Conservation (phyloP, 2,113 vertebrate genomes). For the Passer domesticus region DNA sequence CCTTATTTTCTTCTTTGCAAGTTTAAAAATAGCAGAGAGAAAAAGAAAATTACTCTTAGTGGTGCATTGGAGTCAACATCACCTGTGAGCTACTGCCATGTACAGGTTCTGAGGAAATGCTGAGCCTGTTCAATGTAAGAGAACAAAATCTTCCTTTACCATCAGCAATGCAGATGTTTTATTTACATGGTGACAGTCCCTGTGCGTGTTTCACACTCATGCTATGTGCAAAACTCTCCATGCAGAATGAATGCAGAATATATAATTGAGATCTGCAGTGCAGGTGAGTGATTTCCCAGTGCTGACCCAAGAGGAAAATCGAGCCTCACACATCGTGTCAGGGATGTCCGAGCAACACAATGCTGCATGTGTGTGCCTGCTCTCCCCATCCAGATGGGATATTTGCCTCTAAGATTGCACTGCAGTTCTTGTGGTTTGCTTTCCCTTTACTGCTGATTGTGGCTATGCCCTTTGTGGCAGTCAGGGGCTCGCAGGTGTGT, state of each 20-base stretch:
- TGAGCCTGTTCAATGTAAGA: background rate
- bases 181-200: background rate
- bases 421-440: background rate
- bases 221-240: background rate
- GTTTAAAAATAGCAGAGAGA: slow-evolving; percentile 35
- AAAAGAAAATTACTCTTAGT: background rate
- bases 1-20: slow-evolving; percentile 52
- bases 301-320: background rate
- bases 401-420: background rate
- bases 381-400: background rate
- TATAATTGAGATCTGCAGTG: slow-evolving; percentile 50
- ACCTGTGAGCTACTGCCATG: background rate
- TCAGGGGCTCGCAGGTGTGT: background rate
- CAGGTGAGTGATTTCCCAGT: slow-evolving; percentile 45
- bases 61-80: background rate
- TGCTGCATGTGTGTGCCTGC: background rate
- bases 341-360: background rate
- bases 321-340: background rate
- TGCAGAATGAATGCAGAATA: slow-evolving; percentile 46
- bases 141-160: background rate
- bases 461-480: background rate
- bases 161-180: slow-evolving; percentile 38
- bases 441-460: background rate
- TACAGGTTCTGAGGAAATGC: background rate
- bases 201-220: slow-evolving; percentile 13